Base-by-base conservation (phyloP, 2,888 invertebrate species). In the Meloe dianella region DNA sequence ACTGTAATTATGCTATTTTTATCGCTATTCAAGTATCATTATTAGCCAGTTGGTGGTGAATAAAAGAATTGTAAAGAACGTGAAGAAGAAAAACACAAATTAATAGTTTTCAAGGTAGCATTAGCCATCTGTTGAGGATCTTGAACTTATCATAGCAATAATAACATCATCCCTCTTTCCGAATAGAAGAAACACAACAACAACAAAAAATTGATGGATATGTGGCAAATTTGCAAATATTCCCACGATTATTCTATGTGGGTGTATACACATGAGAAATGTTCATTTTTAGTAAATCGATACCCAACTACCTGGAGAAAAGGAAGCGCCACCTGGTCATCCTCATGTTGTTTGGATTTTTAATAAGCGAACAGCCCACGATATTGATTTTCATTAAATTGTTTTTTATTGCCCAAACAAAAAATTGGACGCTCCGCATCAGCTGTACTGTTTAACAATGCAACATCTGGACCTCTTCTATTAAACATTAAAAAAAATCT, bases 261-360 rank as follows among this genome's bases (percentile, higher is more conserved):
- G 20, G 47, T 22, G 17, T 47, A 0, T 38, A 38, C n/a, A 14
- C 38, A n/a, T 38, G 38, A 41, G 47, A 41, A 17, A 5, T 41
- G 41, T 41, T 41, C 41, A 17, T 17, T 41, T 41, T 41, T 29
- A 17, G 62, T 60, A 67, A 63, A 61, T 38, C 58, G 67, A 67
- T 58, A 67, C 47, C 20, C 2, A 57, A 27, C 27, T 58, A 30
- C 58, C 58, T 58, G 32, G 58, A 1, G 20, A 8, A 57, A 61
- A 12, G 12, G 30, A 61, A 65, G 65, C 65, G 61, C 65, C 65
- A 65, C 65, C 65, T 65, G 65, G 65, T 38, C 27, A 27, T 61
- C 29, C 17, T n/a, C 7, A 17, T 54, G n/a, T 60, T 64, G 35
- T 60, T 65, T 41, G 27, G 17, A 29, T 38, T 30, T 47, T 64